phyloP scores from a whole-genome alignment of 2,113 vertebrate species.

The Psettodes erumei region DNA sequence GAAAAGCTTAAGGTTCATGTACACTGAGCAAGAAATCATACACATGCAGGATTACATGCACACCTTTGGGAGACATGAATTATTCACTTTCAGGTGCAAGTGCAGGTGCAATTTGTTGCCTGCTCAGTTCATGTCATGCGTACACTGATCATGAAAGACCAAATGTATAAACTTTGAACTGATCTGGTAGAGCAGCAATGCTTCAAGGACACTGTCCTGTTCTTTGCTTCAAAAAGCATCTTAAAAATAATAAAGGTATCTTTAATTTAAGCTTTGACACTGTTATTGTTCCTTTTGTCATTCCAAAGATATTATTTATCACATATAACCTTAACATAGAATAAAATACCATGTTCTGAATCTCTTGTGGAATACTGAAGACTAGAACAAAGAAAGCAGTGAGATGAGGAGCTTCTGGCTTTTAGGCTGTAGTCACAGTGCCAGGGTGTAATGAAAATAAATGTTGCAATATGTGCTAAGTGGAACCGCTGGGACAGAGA shows the following conservation, averaged over 20 bases:
- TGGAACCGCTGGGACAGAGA: constrained; percentile 50
- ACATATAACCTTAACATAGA: background rate
- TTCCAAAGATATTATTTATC: background rate
- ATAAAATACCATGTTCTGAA: background rate
- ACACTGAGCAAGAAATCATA: constrained; percentile 31
- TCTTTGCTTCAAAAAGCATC: background rate
- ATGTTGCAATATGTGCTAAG: constrained; percentile 60
- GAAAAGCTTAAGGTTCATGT: constrained; percentile 39
- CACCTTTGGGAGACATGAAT: constrained; percentile 40
- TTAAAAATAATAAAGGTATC: constrained; percentile 1
- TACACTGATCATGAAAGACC: constrained; percentile 23
- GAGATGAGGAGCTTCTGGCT: constrained; percentile 38
- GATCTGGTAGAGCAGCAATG: background rate
- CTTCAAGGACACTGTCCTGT: constrained; percentile 3
- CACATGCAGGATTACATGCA: constrained; percentile 48
- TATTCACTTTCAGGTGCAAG: constrained; percentile 35
- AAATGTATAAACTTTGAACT: constrained; percentile 23
- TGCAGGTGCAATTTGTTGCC: constrained; percentile 33
- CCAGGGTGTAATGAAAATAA: constrained; percentile 67
- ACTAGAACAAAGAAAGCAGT: constrained; percentile 22
- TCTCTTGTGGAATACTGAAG: background rate
- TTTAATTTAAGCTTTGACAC: constrained; percentile 1
- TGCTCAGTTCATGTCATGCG: constrained; percentile 21
- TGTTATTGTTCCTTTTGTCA: background rate
- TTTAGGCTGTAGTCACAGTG: constrained; percentile 48